Base-by-base conservation (phyloP, 2,797 vertebrate species). In the Champsocephalus esox region DNA sequence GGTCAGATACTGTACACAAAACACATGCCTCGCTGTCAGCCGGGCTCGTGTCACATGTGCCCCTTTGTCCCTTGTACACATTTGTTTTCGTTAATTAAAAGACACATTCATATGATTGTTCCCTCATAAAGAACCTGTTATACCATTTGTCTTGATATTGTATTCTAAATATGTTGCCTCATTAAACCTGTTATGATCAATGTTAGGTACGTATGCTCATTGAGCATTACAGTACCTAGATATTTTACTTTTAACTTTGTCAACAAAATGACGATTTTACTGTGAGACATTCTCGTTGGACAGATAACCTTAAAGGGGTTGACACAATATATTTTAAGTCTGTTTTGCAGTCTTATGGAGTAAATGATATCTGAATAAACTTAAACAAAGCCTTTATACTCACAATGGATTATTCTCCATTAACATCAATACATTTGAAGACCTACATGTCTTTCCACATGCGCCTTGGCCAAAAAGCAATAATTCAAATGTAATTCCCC, bases 1-100 rank as follows among this genome's bases (percentile, higher is more conserved):
- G 80, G 67, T 83, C 73, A 82, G 24, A 55, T 70, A 46, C 41
- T 73, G 69, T 70, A 81, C 41, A 49, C 76, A 59, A 64, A 70
- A 68, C 52, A 45, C 67, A 68, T 12, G 52, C 59, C 62, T 56
- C 4, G 1, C 70, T 46, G 21, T 75, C 56, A 55, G 58, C 14
- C 16, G 7, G 16, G 45, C 32, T 77, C 10, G 1, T 9, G 60
- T 59, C 65, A 69, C 50, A 32, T 13, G 50, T 48, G 50, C 51
- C 16, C n/a, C 46, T 11, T 19, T 17, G 24, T 34, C 9, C 5
- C 44, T 48, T 4, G 5, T 43, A 8, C 44, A 19, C 1, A 28
- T n/a, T 45, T 60, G 11, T 41, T 65, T 58, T 0, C 51, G 12
- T 21, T 12, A 9, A 17, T 19, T 46, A 51, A 44, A 54, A 63